Evolutionary conservation across 1,140 invertebrate species (phyloP), one percentile per base, ranked within the genome.

Genomic region (Leptonema lineaticorne): DNA sequence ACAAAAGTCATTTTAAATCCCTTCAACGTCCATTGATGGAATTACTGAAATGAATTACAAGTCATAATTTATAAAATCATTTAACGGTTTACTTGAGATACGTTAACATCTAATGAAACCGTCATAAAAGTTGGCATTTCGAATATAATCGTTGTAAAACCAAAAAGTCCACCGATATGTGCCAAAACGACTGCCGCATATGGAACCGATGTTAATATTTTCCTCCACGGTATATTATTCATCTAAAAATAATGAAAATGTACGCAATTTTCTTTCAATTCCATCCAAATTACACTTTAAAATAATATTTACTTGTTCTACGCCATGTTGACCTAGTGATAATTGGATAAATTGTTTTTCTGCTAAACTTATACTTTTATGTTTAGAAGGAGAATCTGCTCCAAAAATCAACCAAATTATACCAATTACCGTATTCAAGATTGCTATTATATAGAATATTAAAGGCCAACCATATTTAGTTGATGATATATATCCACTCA

Each of bases 381-480:
- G 69, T 7, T 41, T 18, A 1, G 66, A 37, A n/a, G 72, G 72
- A 16, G 69, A 63, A 37, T 70, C 48, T 9, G 69, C 63, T n/a
- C 62, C 72, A 46, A 57, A 63, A 14, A 41, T 27, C 1, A 56
- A 14, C 65, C 65, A 73, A 0, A 68, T 18, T 2, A 60, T 18
- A 7, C 69, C 72, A 20, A 26, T 24, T 11, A 68, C 2, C 11
- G 64, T n/a, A 28, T 46, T 29, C 1, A 63, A 4, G 1, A n/a
- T n/a, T 1, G 69, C 72, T 41, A 63, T 70, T 24, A 63, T 20
- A 60, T 73, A 70, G 53, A 70, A 73, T 16, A 70, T 41, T 24
- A 46, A 48, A 3, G 72, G 72, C 72, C 72, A 73, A 18, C 67
- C 59, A 41, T 48, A 46, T 33, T 45, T 11, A 3, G 37, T 68